A percentile compares a stretch with the other conserved stretches of the same genome.
Evolutionary conservation across 2,113 vertebrate species (phyloP).

Genomic region (Hydrochoerus hydrochaeris): DNA sequence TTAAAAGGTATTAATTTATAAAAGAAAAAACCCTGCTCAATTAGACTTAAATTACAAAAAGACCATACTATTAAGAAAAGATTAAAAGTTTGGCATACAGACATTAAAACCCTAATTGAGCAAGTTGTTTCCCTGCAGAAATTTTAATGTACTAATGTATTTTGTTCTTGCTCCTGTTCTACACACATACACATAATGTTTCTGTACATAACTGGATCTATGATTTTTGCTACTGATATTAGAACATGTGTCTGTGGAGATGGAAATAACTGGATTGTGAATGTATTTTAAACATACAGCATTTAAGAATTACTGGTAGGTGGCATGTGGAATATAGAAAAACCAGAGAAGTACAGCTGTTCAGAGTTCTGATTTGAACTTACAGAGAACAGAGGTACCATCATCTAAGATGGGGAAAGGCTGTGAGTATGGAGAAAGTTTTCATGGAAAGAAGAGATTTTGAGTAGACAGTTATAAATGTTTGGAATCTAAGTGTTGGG

Average conservation of each 20-base stretch:
- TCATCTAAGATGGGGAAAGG: neutral
- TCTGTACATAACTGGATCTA: conserved; percentile 32
- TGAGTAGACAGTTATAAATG: neutral
- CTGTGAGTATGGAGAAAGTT: neutral
- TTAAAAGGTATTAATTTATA: conserved; percentile 20
- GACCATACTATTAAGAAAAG: neutral
- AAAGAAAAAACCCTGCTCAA: neutral
- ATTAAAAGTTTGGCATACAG: neutral
- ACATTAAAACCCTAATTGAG: neutral
- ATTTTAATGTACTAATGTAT: neutral
- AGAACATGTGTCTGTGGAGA: neutral
- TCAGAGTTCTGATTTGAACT: conserved; percentile 2
- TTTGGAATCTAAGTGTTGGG: neutral
- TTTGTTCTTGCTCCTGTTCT: neutral
- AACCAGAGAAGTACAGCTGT: neutral
- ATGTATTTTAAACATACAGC: conserved; percentile 37
- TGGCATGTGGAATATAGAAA: neutral
- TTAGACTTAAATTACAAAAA: neutral
- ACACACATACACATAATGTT: neutral
- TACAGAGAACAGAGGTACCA: neutral
- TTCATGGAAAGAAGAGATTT: neutral
- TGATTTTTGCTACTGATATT: conserved; percentile 41
- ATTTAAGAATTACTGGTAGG: neutral
- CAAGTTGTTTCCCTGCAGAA: neutral
- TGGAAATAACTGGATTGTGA: neutral